Conservation (phyloP, 2,888 invertebrate species). For the Caenorhabditis panamensis region DNA sequence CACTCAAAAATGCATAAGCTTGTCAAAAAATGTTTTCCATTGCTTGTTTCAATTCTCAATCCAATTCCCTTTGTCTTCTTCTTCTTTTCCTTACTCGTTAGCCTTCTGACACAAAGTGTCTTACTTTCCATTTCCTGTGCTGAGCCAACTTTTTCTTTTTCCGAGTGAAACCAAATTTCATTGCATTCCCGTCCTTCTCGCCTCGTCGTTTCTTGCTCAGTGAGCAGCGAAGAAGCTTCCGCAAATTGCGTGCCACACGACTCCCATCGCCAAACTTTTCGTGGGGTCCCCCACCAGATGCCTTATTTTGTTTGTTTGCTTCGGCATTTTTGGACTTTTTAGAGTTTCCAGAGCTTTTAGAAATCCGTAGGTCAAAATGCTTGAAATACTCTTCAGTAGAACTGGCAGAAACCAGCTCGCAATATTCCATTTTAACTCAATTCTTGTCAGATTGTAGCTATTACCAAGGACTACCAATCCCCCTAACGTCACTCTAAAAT, state of each 20-base stretch:
- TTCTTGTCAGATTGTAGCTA: no score
- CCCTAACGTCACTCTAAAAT: no score
- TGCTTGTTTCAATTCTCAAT: conserved; percentile 6
- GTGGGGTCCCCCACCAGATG: background rate
- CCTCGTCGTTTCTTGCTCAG: conserved; percentile 28
- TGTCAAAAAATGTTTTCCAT: background rate
- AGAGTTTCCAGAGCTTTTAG: no score
- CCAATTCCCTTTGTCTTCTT: conserved; percentile 2
- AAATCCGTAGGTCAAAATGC: no score
- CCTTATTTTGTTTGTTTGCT: conserved; percentile 6
- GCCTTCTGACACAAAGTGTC: background rate
- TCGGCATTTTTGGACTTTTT: background rate
- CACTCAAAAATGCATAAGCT: conserved; percentile 45
- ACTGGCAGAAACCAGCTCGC: no score
- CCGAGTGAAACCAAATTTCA: conserved; percentile 38
- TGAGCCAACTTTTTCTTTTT: conserved; percentile 5
- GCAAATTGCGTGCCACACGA: conserved; percentile 52
- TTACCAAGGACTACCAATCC: no score
- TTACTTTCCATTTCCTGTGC: background rate
- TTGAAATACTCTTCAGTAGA: no score
- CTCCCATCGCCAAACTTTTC: conserved; percentile 3
- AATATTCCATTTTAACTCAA: no score
- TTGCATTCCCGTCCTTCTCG: conserved; percentile 31
- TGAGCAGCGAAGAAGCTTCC: conserved; percentile 20
- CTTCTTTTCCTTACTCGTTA: conserved; percentile 16